Percentiles rank a stretch among this genome's conserved stretches.
These are phyloP conservation scores for Buathra laborator DNA, from an alignment of 2,888 invertebrate species.

Conservation along the genomic window DNA sequence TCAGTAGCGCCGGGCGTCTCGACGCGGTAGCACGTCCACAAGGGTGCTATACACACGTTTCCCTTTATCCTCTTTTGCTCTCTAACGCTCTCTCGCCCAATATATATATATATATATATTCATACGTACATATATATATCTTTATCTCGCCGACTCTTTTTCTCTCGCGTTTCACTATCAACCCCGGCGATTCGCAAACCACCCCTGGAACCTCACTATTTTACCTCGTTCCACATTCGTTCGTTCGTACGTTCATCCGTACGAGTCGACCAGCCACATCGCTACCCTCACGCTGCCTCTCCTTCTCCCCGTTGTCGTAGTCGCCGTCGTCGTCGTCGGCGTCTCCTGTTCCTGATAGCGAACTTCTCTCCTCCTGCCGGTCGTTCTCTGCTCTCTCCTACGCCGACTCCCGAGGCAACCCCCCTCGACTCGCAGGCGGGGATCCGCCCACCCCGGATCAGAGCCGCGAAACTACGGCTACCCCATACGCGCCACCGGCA, in stretches of 20 bases:
- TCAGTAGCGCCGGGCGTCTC: constrained; percentile 80
- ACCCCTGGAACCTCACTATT: background rate
- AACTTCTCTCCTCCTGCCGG: constrained; percentile 20
- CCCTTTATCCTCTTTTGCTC: background rate
- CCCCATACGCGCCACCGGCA: constrained; percentile 68
- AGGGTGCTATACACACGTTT: constrained; percentile 44
- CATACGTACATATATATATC: background rate
- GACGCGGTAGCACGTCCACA: constrained; percentile 77
- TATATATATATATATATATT: background rate
- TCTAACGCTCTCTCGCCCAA: background rate
- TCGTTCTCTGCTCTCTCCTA: constrained; percentile 48
- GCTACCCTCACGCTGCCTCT: constrained; percentile 7
- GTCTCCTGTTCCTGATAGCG: constrained; percentile 53
- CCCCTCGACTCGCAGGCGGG: constrained; percentile 66
- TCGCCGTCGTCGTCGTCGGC: constrained; percentile 40
- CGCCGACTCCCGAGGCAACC: constrained; percentile 63
- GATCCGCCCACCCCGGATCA: constrained; percentile 72
- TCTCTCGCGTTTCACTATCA: constrained; percentile 30
- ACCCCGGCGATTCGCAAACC: constrained; percentile 21
- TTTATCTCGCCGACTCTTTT: background rate
- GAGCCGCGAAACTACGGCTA: constrained; percentile 62
- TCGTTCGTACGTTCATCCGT: constrained; percentile 18
- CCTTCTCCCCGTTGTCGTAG: constrained; percentile 24
- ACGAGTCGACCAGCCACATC: constrained; percentile 8
- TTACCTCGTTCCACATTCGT: constrained; percentile 8